Evolutionary conservation across 2,888 invertebrate species (phyloP).

Genomic region (Drosophila colorata): DNA sequence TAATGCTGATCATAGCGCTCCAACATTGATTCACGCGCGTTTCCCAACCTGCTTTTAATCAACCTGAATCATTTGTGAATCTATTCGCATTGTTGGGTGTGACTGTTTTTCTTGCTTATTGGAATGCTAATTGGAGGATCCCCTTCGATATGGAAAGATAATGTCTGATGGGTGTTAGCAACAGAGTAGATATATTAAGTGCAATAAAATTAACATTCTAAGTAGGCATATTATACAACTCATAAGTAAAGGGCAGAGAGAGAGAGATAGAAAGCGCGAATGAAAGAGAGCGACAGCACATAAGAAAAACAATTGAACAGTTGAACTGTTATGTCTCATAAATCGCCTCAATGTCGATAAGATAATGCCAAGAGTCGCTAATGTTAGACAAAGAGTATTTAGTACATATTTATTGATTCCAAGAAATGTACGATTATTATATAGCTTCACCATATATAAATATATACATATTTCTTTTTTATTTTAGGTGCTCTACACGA

Average conservation of each 20-base stretch:
- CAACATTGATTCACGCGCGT: not conserved
- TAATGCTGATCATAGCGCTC: conserved; percentile 37
- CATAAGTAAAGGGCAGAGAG: not conserved
- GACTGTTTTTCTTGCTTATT: not conserved
- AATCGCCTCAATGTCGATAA: conserved; percentile 41
- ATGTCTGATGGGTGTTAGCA: conserved; percentile 4
- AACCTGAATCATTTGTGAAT: conserved; percentile 8
- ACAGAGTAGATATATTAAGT: not conserved
- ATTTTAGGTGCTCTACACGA: conserved; percentile 6
- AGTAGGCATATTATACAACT: not conserved
- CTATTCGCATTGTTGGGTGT: conserved; percentile 15
- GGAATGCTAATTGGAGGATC: conserved; percentile 26
- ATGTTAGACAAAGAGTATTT: conserved; percentile 52
- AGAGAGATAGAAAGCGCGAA: not conserved
- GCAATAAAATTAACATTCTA: not conserved
- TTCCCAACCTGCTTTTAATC: conserved; percentile 2
- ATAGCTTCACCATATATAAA: not conserved
- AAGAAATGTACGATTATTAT: conserved; percentile 32
- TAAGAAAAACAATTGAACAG: not conserved
- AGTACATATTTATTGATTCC: conserved; percentile 37
- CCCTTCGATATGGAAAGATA: conserved; percentile 15
- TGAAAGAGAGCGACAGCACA: not conserved
- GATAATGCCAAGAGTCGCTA: conserved; percentile 51
- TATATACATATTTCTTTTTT: not conserved
- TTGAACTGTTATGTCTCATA: conserved; percentile 1